Conservation (phyloP, 2,797 vertebrate species). For the Sebastes iracundus region DNA sequence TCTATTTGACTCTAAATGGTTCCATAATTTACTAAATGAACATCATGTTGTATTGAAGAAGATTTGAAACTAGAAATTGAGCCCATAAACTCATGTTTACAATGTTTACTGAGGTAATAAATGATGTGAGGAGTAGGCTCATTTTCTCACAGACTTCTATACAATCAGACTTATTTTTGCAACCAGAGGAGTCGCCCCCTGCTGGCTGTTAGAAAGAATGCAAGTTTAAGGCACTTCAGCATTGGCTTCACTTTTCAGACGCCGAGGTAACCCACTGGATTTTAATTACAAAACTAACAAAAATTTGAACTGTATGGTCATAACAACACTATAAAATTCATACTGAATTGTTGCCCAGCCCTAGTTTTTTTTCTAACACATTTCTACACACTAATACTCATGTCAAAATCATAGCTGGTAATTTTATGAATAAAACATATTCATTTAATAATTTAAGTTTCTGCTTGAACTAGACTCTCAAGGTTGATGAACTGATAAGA, state of each 20-base stretch:
- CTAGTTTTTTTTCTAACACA: no score
- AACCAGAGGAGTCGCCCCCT: no score
- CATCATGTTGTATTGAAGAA: no score
- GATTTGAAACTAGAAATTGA: accelerated
- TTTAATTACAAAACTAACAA: background rate
- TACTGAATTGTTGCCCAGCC: background rate
- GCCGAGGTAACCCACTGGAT: background rate
- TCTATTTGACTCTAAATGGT: no score
- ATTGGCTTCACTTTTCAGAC: no score
- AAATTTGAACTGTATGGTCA: background rate
- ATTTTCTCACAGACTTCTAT: no score
- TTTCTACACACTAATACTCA: background rate
- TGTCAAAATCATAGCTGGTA: background rate
- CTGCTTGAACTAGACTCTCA: conserved; percentile 34
- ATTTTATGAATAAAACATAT: background rate
- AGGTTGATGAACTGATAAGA: conserved; percentile 26
- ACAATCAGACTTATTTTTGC: no score
- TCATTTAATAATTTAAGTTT: conserved; percentile 3
- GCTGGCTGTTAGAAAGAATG: no score
- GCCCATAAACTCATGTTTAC: no score
- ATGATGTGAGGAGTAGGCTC: accelerated
- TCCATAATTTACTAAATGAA: no score
- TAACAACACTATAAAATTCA: background rate
- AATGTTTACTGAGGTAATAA: no score
- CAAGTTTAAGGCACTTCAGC: no score